phyloP scores from a whole-genome alignment of 2,888 invertebrate species.

The Drosophila prolongata region DNA sequence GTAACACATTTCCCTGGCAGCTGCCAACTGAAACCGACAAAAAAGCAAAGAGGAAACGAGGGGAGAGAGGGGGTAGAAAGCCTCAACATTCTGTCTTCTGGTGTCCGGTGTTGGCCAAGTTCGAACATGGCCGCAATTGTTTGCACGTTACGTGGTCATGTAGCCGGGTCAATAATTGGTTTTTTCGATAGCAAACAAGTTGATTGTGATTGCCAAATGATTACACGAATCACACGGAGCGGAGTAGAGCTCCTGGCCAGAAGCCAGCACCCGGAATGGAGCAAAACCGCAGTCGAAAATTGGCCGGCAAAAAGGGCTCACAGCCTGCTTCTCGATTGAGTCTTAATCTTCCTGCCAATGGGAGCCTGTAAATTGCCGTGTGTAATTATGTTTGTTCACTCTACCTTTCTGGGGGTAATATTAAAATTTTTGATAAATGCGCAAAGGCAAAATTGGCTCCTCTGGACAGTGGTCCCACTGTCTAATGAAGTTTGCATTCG shows the following conservation, averaged over 20 bases:
- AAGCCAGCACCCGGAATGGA: slow-evolving; percentile 23
- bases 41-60: not conserved
- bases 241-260: slow-evolving; percentile 34
- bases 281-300: slow-evolving; percentile 34
- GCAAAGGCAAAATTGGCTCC: slow-evolving; percentile 32
- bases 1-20: slow-evolving; percentile 63
- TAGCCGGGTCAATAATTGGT: slow-evolving; percentile 75
- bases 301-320: slow-evolving; percentile 5
- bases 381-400: slow-evolving; percentile 47
- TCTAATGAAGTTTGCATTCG: slow-evolving; percentile 14
- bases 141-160: slow-evolving; percentile 77
- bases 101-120: slow-evolving; percentile 28
- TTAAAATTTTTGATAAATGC: slow-evolving; percentile 57
- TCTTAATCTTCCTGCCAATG: slow-evolving; percentile 24
- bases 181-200: slow-evolving; percentile 69
- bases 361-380: slow-evolving; percentile 27
- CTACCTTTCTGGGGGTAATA: slow-evolving; percentile 8
- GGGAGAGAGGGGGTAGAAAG: slow-evolving; percentile 3
- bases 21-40: slow-evolving; percentile 23
- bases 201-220: slow-evolving; percentile 77
- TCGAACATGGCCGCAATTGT: slow-evolving; percentile 70
- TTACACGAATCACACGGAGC: slow-evolving; percentile 60
- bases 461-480: slow-evolving; percentile 32
- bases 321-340: slow-evolving; percentile 18
- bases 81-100: slow-evolving; percentile 39